Evolutionary conservation across 2,888 invertebrate species (phyloP).

Genomic region (Drosophila emarginata): DNA sequence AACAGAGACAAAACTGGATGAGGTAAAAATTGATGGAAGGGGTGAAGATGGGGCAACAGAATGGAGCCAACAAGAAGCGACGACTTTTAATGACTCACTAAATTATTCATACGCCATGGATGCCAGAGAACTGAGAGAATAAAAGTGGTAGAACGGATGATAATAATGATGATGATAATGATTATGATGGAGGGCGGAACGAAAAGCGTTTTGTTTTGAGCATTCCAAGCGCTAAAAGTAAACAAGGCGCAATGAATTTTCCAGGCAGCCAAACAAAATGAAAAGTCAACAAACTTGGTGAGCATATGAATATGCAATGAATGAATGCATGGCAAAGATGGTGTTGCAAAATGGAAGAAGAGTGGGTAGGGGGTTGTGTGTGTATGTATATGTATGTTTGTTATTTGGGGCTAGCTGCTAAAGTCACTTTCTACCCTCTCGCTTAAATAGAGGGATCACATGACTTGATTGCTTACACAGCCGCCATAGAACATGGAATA

Average conservation of each 20-base stretch:
- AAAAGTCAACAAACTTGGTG: constrained; percentile 76
- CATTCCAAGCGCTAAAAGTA: constrained; percentile 75
- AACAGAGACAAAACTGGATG: background rate
- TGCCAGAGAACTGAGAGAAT: constrained; percentile 38
- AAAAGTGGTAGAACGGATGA: background rate
- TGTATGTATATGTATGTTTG: constrained; percentile 18
- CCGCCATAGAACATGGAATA: constrained; percentile 60
- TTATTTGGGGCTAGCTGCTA: constrained; percentile 54
- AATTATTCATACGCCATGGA: constrained; percentile 76
- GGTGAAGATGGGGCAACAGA: constrained; percentile 12
- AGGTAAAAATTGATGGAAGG: constrained; percentile 8
- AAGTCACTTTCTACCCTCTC: constrained; percentile 77
- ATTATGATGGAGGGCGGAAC: constrained; percentile 23
- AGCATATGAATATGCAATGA: constrained; percentile 78
- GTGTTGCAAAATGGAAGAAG: constrained; percentile 45
- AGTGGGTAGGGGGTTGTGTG: background rate
- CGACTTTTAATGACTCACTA: constrained; percentile 74
- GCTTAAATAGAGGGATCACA: constrained; percentile 75
- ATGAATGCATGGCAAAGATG: constrained; percentile 70
- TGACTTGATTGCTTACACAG: constrained; percentile 75
- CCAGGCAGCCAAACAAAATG: constrained; percentile 76
- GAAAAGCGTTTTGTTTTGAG: constrained; percentile 77
- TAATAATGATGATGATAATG: background rate
- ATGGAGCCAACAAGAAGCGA: constrained; percentile 33
- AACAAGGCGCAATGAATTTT: constrained; percentile 73